Evolutionary conservation across 2,797 vertebrate species (phyloP).

Genomic region (Notolabrus celidotus): DNA sequence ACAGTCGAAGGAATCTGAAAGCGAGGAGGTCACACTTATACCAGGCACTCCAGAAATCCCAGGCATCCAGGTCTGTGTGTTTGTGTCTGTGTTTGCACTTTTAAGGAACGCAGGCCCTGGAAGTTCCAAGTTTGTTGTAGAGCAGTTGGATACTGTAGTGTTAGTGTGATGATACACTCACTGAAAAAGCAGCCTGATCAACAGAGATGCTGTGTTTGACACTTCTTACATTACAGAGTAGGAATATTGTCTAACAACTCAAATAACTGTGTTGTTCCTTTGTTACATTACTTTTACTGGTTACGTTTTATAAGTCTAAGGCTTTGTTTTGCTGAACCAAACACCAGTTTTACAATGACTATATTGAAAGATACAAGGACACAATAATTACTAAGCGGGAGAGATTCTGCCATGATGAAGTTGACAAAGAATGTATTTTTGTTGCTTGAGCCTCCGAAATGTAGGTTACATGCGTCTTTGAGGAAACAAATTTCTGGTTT

Average conservation of each 20-base stretch:
- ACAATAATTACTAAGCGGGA: too few relatives aligned
- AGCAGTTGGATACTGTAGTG: conserved; percentile 7
- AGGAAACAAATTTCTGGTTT: too few relatives aligned
- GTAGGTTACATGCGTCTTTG: too few relatives aligned
- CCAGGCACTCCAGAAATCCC: conserved; percentile 70
- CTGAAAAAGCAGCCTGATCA: conserved; percentile 34
- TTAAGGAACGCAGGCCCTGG: conserved; percentile 21
- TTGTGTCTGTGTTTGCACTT: conserved; percentile 31
- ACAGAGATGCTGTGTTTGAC: conserved; percentile 19
- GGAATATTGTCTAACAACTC: background rate
- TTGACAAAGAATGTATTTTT: too few relatives aligned
- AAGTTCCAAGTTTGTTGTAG: conserved; percentile 7
- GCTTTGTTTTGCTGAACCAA: too few relatives aligned
- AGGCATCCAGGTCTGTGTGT: conserved; percentile 51
- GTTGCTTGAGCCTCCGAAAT: too few relatives aligned
- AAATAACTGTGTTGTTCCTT: too few relatives aligned
- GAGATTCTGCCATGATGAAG: too few relatives aligned
- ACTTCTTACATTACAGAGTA: background rate
- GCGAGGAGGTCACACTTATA: conserved; percentile 45
- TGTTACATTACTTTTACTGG: too few relatives aligned
- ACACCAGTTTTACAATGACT: too few relatives aligned
- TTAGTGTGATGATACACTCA: conserved; percentile 5
- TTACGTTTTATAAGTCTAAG: too few relatives aligned
- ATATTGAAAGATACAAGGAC: too few relatives aligned
- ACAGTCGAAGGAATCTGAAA: conserved; percentile 64